A percentile compares a stretch with the other conserved stretches of the same genome.
phyloP scores from a whole-genome alignment of 2,888 invertebrate species.

The Micropterix aruncella region DNA sequence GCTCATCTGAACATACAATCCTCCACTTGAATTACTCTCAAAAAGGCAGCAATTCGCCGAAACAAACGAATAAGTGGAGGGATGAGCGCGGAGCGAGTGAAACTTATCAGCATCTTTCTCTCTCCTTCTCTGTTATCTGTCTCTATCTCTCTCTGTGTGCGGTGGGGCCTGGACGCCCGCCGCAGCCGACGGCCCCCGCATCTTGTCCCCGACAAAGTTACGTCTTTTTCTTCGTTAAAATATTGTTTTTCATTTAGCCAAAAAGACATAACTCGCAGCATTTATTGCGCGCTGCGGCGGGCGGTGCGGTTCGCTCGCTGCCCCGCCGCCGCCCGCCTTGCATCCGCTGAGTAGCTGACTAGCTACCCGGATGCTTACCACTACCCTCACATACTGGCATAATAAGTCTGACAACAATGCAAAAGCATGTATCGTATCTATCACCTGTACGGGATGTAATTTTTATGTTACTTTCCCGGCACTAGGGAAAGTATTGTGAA shows the following conservation, averaged over 20 bases:
- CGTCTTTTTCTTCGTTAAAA: constrained; percentile 12
- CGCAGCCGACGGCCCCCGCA: background rate
- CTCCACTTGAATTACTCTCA: background rate
- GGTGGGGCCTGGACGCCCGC: background rate
- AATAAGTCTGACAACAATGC: no score
- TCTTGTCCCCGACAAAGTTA: constrained; percentile 4
- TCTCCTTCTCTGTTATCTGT: background rate
- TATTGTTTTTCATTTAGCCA: constrained; percentile 14
- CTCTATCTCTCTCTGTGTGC: no score
- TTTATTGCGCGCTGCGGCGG: constrained; percentile 10
- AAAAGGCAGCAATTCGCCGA: background rate
- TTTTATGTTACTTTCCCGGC: no score
- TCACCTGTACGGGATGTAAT: no score
- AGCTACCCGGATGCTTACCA: no score
- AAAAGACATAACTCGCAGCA: constrained; percentile 11
- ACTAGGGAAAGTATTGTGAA: no score
- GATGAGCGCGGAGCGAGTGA: background rate
- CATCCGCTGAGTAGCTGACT: background rate
- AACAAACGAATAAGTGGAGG: background rate
- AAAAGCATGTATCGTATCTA: no score
- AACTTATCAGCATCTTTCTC: background rate
- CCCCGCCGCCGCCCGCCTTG: background rate
- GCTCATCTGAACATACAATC: no score
- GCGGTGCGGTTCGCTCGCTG: constrained; percentile 4
- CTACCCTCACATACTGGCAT: no score